Evolutionary conservation across 2,113 vertebrate species (phyloP).

Genomic region (Dasyprocta punctata): DNA sequence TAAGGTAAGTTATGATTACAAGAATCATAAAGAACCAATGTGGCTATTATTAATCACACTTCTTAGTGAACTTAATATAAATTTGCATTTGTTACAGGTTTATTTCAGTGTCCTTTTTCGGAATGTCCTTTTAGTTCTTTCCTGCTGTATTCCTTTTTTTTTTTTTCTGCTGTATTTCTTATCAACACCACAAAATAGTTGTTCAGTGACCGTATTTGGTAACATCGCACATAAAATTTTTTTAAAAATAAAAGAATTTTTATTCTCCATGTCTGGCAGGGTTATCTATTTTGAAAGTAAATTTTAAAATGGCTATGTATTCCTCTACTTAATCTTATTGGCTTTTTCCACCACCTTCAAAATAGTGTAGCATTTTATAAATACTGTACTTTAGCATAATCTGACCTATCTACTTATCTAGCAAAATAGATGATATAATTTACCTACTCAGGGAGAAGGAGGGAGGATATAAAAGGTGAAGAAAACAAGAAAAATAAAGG

Average conservation of each 20-base stretch:
- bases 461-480: not conserved
- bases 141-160: not conserved
- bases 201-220: not conserved
- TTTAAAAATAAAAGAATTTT: constrained; percentile 23
- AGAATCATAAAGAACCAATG: not conserved
- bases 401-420: constrained; percentile 1
- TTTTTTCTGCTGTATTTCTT: not conserved
- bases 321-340: not conserved
- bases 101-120: not conserved
- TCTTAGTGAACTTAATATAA: not conserved
- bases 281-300: constrained; percentile 7
- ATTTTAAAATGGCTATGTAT: not conserved
- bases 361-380: not conserved
- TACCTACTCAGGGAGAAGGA: not conserved
- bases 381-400: not conserved
- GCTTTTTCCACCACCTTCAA: constrained; percentile 8
- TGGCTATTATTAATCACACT: not conserved
- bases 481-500: not conserved
- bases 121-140: not conserved
- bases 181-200: not conserved
- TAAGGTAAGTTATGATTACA: not conserved
- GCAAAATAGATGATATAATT: not conserved
- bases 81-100: not conserved
- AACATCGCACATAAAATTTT: not conserved
- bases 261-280: not conserved